A percentile compares a stretch with the other conserved stretches of the same genome.
Conservation (phyloP, 2,797 vertebrate species). For the Garrulus glandarius region DNA sequence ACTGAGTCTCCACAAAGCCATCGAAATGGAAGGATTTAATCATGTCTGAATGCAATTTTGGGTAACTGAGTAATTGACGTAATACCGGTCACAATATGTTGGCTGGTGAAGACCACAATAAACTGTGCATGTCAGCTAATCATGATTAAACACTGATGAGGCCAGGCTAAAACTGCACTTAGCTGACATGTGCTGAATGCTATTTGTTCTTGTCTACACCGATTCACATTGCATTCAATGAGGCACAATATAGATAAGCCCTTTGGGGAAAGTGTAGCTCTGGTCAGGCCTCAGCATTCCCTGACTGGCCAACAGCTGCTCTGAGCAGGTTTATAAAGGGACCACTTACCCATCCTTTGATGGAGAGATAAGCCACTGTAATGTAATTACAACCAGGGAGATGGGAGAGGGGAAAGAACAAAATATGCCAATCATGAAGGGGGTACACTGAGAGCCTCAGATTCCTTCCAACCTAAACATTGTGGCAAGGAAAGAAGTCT, state of each 20-base stretch:
- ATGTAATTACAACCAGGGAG: slow-evolving; percentile 58
- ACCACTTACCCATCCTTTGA: slow-evolving; percentile 67
- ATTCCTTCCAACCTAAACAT: slow-evolving; percentile 69
- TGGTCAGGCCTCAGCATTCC: slow-evolving; percentile 46
- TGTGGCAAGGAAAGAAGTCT: slow-evolving; percentile 67
- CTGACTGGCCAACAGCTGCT: slow-evolving; percentile 54
- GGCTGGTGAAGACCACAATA: slow-evolving; percentile 42
- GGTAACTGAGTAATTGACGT: not conserved
- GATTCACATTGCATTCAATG: slow-evolving; percentile 37
- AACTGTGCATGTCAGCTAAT: slow-evolving; percentile 48
- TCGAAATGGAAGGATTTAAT: not conserved
- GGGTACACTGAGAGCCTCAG: slow-evolving; percentile 21
- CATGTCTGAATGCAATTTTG: not conserved
- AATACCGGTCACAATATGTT: slow-evolving; percentile 20
- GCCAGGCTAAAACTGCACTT: slow-evolving; percentile 46
- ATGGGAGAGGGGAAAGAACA: slow-evolving; percentile 57
- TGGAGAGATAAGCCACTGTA: slow-evolving; percentile 62
- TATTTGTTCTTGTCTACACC: slow-evolving; percentile 55
- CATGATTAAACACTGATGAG: slow-evolving; percentile 52
- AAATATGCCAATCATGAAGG: slow-evolving; percentile 60
- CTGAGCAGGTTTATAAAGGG: slow-evolving; percentile 22
- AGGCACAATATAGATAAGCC: slow-evolving; percentile 43
- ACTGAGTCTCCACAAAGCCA: not conserved
- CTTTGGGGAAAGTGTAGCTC: slow-evolving; percentile 36
- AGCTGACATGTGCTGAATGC: slow-evolving; percentile 59